These are phyloP conservation scores for Gymnoscelis rufifasciata DNA, from an alignment of 2,888 invertebrate species.

Conservation along the genomic window DNA sequence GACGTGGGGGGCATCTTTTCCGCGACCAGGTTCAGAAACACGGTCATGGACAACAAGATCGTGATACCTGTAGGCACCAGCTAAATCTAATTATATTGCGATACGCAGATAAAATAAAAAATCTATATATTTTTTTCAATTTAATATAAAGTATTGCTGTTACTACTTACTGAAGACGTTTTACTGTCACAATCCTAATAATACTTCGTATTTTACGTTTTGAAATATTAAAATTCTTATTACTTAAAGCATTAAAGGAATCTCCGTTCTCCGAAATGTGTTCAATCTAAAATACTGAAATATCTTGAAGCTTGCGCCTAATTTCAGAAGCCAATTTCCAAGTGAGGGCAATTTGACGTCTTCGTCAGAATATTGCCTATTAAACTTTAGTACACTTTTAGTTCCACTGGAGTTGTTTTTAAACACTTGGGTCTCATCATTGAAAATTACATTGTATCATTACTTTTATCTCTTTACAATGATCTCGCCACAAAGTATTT, in stretches of 20 bases:
- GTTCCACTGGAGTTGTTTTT: slow-evolving; percentile 40
- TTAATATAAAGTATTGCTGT: too few species aligned
- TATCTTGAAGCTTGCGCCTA: slow-evolving; percentile 15
- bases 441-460: slow-evolving; percentile 40
- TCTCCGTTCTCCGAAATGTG: slow-evolving; percentile 4
- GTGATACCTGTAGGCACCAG: slow-evolving; percentile 91
- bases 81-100: slow-evolving; percentile 34
- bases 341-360: slow-evolving; percentile 37
- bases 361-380: slow-evolving; percentile 37
- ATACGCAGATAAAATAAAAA: neutral
- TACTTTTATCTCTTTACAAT: neutral
- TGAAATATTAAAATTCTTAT: slow-evolving; percentile 2
- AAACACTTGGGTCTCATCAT: slow-evolving; percentile 38
- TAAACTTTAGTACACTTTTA: slow-evolving; percentile 43
- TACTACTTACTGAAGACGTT: neutral
- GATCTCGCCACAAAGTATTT: slow-evolving; percentile 28
- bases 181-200: too few species aligned
- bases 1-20: slow-evolving; percentile 96
- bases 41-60: slow-evolving; percentile 97
- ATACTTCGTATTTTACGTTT: neutral
- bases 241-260: slow-evolving; percentile 3
- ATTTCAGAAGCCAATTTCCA: slow-evolving; percentile 35
- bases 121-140: too few species aligned
- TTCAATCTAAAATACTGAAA: slow-evolving; percentile 14
- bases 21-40: slow-evolving; percentile 98